Evolutionary conservation across 2,113 vertebrate species (phyloP).

Genomic region (Salminus brasiliensis): DNA sequence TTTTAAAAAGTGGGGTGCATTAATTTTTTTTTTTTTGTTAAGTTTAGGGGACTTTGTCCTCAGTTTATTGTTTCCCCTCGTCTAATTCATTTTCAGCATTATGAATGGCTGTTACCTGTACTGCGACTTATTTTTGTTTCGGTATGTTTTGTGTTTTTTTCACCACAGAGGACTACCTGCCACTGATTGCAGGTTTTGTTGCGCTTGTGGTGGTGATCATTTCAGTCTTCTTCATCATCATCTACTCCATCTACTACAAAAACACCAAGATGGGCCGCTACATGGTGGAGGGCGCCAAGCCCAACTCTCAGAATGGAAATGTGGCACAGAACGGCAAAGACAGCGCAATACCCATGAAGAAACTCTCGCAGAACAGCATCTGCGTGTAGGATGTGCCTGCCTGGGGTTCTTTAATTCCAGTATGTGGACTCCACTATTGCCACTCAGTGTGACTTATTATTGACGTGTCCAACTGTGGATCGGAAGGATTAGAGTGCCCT

Average conservation of each 20-base stretch:
- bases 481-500: not conserved
- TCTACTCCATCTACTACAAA: slow-evolving; percentile 81
- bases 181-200: slow-evolving; percentile 75
- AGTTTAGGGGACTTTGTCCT: too few species aligned
- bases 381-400: slow-evolving; percentile 7
- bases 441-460: not conserved
- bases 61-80: too few species aligned
- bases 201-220: slow-evolving; percentile 69
- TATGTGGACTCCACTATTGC: not conserved
- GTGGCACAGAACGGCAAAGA: slow-evolving; percentile 73
- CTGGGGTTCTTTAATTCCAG: slow-evolving; percentile 26
- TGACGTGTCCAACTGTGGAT: not conserved
- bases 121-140: slow-evolving; percentile 2
- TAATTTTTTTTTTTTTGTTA: too few species aligned
- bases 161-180: slow-evolving; percentile 75
- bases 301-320: slow-evolving; percentile 61
- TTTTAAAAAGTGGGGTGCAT: too few species aligned
- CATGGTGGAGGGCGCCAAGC: slow-evolving; percentile 69
- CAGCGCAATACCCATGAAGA: slow-evolving; percentile 70
- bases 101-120: not conserved
- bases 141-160: slow-evolving; percentile 46
- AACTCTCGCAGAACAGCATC: slow-evolving; percentile 60
- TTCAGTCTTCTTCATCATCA: slow-evolving; percentile 68
- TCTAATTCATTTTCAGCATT: too few species aligned
- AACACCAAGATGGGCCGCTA: slow-evolving; percentile 76